phyloP scores from a whole-genome alignment of 1,140 invertebrate genomes.

The Wiebesia pumilae region DNA sequence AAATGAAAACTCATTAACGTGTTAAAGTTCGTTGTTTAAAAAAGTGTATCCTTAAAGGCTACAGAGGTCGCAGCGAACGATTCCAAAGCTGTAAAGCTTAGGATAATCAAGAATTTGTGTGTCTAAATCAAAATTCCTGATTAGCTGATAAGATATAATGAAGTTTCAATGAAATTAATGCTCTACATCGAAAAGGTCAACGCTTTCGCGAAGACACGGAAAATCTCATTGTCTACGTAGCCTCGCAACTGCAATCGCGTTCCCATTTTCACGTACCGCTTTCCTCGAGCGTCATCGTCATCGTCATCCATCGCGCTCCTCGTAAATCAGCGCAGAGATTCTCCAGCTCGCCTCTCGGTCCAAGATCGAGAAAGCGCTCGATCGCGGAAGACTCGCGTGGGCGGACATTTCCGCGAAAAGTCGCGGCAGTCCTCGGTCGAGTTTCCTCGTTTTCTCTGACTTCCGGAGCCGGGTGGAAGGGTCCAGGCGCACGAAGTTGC shows the following conservation, averaged over 20 bases:
- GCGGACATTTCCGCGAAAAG: conserved; percentile 17
- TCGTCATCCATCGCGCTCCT: not conserved
- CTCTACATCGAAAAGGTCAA: not conserved
- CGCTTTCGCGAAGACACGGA: not conserved
- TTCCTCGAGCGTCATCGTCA: not conserved
- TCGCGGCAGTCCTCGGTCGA: not conserved
- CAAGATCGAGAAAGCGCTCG: not conserved
- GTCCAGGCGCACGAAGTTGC: not conserved
- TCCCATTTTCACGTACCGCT: conserved; percentile 3
- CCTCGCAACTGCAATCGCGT: not conserved
- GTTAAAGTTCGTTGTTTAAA: not conserved
- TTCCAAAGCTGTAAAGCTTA: not conserved
- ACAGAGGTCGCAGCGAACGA: not conserved
- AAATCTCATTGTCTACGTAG: not conserved
- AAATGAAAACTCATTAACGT: not conserved
- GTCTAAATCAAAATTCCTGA: not conserved
- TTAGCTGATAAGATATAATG: not conserved
- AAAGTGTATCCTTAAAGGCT: not conserved
- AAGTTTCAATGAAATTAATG: not conserved
- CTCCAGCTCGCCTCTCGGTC: not conserved
- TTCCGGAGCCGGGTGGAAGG: too few species aligned
- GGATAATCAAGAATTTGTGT: not conserved
- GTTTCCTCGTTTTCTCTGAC: conserved; percentile 9
- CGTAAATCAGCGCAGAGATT: too few species aligned
- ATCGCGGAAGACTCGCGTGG: not conserved